Evolutionary conservation across 2,113 vertebrate species (phyloP).

Genomic region (Epinephelus lanceolatus): DNA sequence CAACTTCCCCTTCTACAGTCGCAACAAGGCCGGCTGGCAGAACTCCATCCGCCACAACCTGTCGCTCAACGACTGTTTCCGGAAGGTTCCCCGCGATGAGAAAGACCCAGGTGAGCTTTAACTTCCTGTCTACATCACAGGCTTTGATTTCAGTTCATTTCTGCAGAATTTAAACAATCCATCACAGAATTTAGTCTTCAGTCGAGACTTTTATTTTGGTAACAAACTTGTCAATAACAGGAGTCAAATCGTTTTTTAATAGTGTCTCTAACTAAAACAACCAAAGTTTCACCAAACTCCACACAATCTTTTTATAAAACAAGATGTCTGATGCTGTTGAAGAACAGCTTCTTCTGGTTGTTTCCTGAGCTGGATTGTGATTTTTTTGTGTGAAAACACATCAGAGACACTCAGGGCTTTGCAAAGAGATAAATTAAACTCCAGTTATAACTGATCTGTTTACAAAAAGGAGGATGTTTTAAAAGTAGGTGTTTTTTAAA

Average conservation of each 20-base stretch:
- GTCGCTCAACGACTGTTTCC: constrained; percentile 93
- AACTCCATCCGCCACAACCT: constrained; percentile 94
- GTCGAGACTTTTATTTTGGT: background rate
- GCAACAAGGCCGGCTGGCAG: constrained; percentile 94
- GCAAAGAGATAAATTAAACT: background rate
- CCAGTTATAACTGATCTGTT: background rate
- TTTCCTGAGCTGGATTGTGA: background rate
- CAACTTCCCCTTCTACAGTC: constrained; percentile 96
- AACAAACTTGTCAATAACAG: background rate
- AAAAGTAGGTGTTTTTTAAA: background rate
- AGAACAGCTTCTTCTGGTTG: background rate
- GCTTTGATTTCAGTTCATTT: background rate
- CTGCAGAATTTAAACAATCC: too few relatives aligned
- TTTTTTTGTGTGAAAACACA: background rate
- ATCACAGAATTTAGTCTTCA: too few relatives aligned
- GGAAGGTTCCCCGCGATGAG: constrained; percentile 91
- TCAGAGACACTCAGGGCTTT: background rate
- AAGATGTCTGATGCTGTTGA: background rate
- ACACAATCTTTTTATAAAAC: background rate
- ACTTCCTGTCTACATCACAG: background rate
- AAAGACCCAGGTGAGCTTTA: constrained; percentile 89
- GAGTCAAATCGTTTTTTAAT: background rate
- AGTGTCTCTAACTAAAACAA: background rate
- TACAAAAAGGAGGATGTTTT: background rate
- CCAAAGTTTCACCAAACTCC: background rate